Evolutionary conservation across 2,888 invertebrate genomes (phyloP), one percentile per base, ranked within the genome.

Genomic region (Tiliacea aurago): DNA sequence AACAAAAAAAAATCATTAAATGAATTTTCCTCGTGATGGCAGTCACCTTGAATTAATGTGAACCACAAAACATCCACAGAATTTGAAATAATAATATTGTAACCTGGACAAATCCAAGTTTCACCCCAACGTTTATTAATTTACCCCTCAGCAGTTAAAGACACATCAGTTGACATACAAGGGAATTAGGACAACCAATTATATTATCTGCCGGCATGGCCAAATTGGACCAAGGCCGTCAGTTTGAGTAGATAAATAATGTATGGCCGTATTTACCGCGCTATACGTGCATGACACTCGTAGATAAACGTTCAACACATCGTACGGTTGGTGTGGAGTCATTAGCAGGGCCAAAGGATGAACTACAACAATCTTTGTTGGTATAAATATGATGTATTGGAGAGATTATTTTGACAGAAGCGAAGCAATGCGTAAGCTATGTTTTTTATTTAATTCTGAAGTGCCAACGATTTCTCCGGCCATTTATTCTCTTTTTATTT

Each of bases 181-280:
- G 33, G 59, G 74, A 84, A 84, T 82, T 82, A 73, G 84, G 82
- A 70, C 84, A 70, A 69, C 69, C 75, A 84, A 81, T 81, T 66
- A 77, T 64, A 74, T 73, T 84, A 85, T 85, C 83, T 80, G 78
- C 80, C 70, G 76, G 64, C 81, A 73, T 81, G 73, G 20, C 80
- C 77, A 71, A 86, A 86, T 85, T 83, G 76, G 86, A 63, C 73
- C 86, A 79, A 86, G 85, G 85, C 72, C 74, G 81, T 59, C 55
- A 28, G 73, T 69, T 76, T 70, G 73, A 65, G 53, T 76, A 85
- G 75, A 81, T 81, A 85, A 79, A 82, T 83, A 71, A 76, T 64
- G 62, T 71, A 64, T 55, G 70, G 49, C 56, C 43, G 73, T 69
- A 55, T 78, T 72, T 63, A 62, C 66, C n/a, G 66, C 41, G 51